Evolutionary conservation across 2,113 vertebrate species (phyloP).

Genomic region (Clupea harengus): DNA sequence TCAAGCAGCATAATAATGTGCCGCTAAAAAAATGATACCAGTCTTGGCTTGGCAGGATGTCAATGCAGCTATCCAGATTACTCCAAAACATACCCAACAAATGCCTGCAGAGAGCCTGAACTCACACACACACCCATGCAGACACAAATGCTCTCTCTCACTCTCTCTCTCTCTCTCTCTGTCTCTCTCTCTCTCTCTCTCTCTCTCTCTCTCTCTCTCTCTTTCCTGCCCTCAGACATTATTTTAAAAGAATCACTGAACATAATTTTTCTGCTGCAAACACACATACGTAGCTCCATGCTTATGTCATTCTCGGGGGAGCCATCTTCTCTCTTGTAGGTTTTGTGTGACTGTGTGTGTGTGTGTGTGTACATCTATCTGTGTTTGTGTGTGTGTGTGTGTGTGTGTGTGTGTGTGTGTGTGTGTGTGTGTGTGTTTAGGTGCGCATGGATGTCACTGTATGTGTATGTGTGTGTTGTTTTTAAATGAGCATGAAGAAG

Average conservation of each 20-base stretch:
- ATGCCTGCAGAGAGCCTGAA: background rate
- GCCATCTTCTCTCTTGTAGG: background rate
- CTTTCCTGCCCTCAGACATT: slow-evolving; percentile 21
- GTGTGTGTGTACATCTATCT: background rate
- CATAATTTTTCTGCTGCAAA: slow-evolving; percentile 22
- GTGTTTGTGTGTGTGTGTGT: background rate
- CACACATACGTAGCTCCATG: slow-evolving; percentile 22
- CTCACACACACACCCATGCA: slow-evolving; percentile 27
- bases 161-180: background rate
- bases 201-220: background rate
- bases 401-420: background rate
- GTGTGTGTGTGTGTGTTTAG: slow-evolving; percentile 19
- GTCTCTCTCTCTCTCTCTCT: background rate
- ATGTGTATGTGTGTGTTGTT: background rate
- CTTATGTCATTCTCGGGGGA: slow-evolving; percentile 2
- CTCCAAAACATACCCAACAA: slow-evolving; percentile 55
- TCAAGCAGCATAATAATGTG: slow-evolving; percentile 65
- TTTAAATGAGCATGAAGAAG: slow-evolving; percentile 59
- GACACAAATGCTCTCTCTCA: background rate
- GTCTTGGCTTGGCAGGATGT: slow-evolving; percentile 62
- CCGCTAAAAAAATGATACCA: slow-evolving; percentile 67
- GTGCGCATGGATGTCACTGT: background rate
- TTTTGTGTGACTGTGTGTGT: background rate
- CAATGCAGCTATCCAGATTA: slow-evolving; percentile 67
- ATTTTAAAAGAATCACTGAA: slow-evolving; percentile 25